Conservation (phyloP, 64 coral and sea anemone genomes). For the Platygyra sinensis region DNA sequence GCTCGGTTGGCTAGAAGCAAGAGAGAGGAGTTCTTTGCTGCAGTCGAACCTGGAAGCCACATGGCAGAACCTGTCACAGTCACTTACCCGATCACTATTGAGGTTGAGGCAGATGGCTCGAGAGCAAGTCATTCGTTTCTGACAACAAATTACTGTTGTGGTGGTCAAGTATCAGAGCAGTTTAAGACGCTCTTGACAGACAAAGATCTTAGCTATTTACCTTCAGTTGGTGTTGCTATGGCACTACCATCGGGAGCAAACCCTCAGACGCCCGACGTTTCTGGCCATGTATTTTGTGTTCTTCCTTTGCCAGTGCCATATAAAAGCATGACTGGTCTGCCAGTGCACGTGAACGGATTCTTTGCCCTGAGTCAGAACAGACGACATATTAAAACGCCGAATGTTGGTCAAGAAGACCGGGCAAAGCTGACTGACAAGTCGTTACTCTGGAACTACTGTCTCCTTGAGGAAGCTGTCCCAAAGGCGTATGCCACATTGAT, state of each 20-base stretch:
- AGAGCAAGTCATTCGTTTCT: background rate
- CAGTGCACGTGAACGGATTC: slow-evolving; percentile 95
- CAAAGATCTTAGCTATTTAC: slow-evolving; percentile 53
- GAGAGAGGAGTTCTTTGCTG: slow-evolving; percentile 47
- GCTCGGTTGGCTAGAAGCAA: slow-evolving; percentile 21
- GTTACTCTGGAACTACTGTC: slow-evolving; percentile 70
- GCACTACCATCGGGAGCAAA: background rate
- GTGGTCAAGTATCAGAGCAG: background rate
- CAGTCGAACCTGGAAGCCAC: no score
- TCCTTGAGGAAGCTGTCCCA: slow-evolving; percentile 74
- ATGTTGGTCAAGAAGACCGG: slow-evolving; percentile 58
- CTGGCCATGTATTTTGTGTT: slow-evolving; percentile 77
- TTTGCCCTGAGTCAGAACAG: slow-evolving; percentile 92
- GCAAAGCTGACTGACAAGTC: slow-evolving; percentile 66
- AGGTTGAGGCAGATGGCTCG: no score
- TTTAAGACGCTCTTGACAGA: background rate
- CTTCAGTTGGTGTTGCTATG: slow-evolving; percentile 73
- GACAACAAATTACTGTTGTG: background rate
- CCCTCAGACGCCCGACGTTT: background rate
- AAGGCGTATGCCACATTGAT: slow-evolving; percentile 72
- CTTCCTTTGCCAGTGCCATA: slow-evolving; percentile 81
- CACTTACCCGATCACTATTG: background rate
- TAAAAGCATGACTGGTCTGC: slow-evolving; percentile 88
- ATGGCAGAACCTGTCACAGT: background rate
- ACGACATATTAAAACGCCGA: slow-evolving; percentile 77